A percentile compares a stretch with the other conserved stretches of the same genome.
Conservation (phyloP, 2,797 vertebrate species). For the Lacerta viridis region DNA sequence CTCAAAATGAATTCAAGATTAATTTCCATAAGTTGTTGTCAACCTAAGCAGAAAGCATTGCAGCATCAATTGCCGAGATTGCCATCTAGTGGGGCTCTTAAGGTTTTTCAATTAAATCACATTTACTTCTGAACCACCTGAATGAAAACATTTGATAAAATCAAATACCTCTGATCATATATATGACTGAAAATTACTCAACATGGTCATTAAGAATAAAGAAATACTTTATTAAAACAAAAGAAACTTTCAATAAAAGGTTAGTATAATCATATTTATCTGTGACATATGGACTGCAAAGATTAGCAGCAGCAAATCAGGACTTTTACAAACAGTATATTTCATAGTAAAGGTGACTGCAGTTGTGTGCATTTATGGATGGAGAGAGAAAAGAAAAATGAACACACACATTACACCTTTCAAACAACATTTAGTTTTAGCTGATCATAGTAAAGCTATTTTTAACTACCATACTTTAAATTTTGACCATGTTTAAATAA, state of each 20-base stretch:
- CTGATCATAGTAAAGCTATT: too few relatives aligned
- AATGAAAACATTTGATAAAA: not conserved
- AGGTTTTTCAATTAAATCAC: conserved; percentile 54
- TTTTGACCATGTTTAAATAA: not conserved
- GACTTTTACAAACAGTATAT: not conserved
- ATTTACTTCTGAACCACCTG: not conserved
- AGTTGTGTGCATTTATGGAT: too few relatives aligned
- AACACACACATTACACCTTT: not conserved
- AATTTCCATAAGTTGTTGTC: not conserved
- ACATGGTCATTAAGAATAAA: not conserved
- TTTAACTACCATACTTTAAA: not conserved
- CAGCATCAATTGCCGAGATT: conserved; percentile 65
- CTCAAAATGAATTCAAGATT: conserved; percentile 10
- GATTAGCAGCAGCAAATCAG: not conserved
- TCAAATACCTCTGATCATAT: not conserved
- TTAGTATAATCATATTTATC: not conserved
- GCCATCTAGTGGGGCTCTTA: conserved; percentile 76
- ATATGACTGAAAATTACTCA: not conserved
- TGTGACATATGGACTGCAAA: not conserved
- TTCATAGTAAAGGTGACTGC: not conserved
- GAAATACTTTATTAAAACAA: not conserved
- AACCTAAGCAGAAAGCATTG: conserved; percentile 17
- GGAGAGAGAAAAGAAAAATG: not conserved
- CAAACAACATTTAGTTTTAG: not conserved
- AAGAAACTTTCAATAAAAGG: not conserved